A percentile compares a stretch with the other conserved stretches of the same genome.
These are phyloP conservation scores for Phaonia tiefii DNA, from an alignment of 2,888 invertebrate species.

Conservation along the genomic window DNA sequence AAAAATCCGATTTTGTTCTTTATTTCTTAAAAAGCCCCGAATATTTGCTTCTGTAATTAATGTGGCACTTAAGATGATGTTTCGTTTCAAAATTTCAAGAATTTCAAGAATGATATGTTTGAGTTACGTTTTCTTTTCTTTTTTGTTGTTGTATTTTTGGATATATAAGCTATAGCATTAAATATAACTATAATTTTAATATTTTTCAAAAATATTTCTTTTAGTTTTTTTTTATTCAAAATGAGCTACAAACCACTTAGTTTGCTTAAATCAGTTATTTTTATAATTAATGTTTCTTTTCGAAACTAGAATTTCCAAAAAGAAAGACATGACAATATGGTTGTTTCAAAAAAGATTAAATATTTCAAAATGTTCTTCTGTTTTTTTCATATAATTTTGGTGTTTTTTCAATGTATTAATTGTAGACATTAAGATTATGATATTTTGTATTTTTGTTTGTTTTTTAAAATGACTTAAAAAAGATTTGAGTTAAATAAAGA, in stretches of 20 bases:
- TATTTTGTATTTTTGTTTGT: slow-evolving; percentile 2
- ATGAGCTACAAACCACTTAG: slow-evolving; percentile 78
- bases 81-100: slow-evolving; percentile 50
- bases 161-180: slow-evolving; percentile 48
- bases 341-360: slow-evolving; percentile 14
- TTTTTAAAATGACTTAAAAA: slow-evolving; percentile 44
- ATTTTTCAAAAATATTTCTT: slow-evolving; percentile 26
- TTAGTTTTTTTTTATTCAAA: slow-evolving; percentile 68
- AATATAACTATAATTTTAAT: background rate
- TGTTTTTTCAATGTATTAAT: slow-evolving; percentile 25
- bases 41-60: slow-evolving; percentile 2
- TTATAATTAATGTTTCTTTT: slow-evolving; percentile 30
- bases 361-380: slow-evolving; percentile 34
- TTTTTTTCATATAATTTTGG: slow-evolving; percentile 9
- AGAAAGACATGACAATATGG: no score
- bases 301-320: slow-evolving; percentile 39
- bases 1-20: slow-evolving; percentile 28
- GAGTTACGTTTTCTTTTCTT: slow-evolving; percentile 15
- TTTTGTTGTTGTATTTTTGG: slow-evolving; percentile 19
- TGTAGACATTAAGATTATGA: slow-evolving; percentile 53
- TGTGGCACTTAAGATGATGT: slow-evolving; percentile 66
- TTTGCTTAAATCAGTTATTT: slow-evolving; percentile 78
- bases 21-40: slow-evolving; percentile 55
- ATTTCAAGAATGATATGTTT: slow-evolving; percentile 53
- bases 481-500: slow-evolving; percentile 51